Base-by-base conservation (phyloP, 2,113 vertebrate species). In the human (Homo sapiens) region DNA sequence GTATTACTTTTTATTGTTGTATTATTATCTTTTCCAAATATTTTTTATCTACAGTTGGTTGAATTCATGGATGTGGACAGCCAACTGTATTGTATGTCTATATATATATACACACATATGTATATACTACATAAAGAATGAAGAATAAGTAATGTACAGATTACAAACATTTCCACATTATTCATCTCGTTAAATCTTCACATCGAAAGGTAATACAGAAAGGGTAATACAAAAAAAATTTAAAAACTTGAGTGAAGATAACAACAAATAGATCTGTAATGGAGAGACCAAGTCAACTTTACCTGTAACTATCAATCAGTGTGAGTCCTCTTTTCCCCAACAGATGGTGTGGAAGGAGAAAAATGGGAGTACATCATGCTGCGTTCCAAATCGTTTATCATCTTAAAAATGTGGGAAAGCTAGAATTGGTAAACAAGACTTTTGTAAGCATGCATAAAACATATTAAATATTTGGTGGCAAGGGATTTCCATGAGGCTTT, bases 401-500 rank as follows among this genome's bases (percentile, higher is more conserved):
- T 97, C 97, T 96, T 92, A 93, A 96, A 97, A 98, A 97, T 89
- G 57, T 61, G 93, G 79, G 94, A 96, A 96, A 86, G 85, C 64
- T 79, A 70, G 80, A 97, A 95, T 68, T 93, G 95, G 94, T 96
- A 97, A 98, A 97, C 94, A 97, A 91, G 68, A 57, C 88, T 93
- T 79, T 40, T 66, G 61, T 61, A 81, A 84, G 98, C 81, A 97
- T 87, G 72, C 96, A 96, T 59, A 98, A 98, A 98, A 89, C 91
- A 66, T 88, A 92, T 98, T 97, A 88, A 91, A 94, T 98, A 96
- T 98, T 98, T 98, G 95, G 86, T 73, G 86, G 92, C 97, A 45
- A 97, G 85, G 76, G 45, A 94, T 91, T 98, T 98, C 97, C 97
- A 98, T 97, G 78, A 97, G 87, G 92, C 94, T 98, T 98, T 55